Evolutionary conservation across 2,888 invertebrate species (phyloP).

Genomic region (Drosophila melanosoma): DNA sequence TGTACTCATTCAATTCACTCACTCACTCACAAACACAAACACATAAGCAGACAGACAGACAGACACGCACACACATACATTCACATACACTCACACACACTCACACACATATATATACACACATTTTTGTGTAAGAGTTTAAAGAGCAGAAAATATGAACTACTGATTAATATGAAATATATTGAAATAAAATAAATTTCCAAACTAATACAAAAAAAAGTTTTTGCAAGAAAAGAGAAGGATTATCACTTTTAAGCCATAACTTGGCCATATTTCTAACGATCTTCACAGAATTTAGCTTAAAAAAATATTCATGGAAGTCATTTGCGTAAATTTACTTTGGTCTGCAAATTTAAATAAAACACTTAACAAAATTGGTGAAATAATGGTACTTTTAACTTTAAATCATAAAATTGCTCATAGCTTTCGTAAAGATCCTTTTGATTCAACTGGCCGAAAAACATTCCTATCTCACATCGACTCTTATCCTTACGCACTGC

Average conservation of each 20-base stretch:
- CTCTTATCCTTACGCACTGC: neutral
- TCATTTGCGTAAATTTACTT: neutral
- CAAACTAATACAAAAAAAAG: slow-evolving; percentile 56
- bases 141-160: slow-evolving; percentile 70
- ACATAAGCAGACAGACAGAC: slow-evolving; percentile 9
- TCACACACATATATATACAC: slow-evolving; percentile 29
- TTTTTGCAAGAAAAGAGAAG: neutral
- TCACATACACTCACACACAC: slow-evolving; percentile 7
- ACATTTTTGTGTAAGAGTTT: slow-evolving; percentile 74
- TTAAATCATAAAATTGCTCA: neutral
- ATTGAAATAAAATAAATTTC: slow-evolving; percentile 78
- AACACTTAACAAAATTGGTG: neutral
- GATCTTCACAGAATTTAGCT: neutral
- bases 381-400: neutral
- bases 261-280: neutral
- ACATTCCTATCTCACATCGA: neutral
- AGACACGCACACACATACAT: neutral
- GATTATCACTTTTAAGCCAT: neutral
- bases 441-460: neutral
- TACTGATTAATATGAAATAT: slow-evolving; percentile 77
- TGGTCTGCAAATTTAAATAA: neutral
- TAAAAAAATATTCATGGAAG: neutral
- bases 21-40: slow-evolving; percentile 8
- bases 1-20: slow-evolving; percentile 35
- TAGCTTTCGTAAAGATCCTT: neutral